Evolutionary conservation across 2,113 vertebrate species (phyloP).

Genomic region (Panurus biarmicus): DNA sequence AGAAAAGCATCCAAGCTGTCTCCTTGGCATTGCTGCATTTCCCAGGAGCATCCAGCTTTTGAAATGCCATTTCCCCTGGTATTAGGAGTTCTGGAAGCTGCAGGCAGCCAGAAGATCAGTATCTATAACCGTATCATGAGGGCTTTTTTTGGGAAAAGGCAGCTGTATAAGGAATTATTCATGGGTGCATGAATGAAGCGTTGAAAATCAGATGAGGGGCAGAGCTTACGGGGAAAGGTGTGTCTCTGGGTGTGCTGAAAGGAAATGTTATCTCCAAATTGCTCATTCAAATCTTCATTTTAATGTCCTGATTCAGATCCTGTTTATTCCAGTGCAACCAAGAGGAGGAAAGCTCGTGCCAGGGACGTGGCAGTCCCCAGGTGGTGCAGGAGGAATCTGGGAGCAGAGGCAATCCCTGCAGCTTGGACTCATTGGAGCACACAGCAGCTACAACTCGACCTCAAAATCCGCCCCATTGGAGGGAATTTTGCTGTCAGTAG

Average conservation of each 20-base stretch:
- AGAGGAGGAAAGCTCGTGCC: neutral
- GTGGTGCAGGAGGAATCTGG: neutral
- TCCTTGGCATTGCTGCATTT: neutral
- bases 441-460: rapidly evolving
- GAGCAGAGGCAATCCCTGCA: neutral
- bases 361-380: neutral
- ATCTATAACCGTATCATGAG: neutral
- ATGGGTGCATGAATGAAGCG: neutral
- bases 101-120: neutral
- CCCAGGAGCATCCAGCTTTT: neutral
- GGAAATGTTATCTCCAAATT: slow-evolving; percentile 9
- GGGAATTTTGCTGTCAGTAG: neutral
- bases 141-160: neutral
- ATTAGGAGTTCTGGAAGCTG: neutral
- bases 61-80: neutral
- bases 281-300: neutral
- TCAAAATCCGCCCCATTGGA: neutral
- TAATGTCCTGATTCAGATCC: slow-evolving; percentile 12
- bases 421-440: neutral
- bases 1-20: neutral
- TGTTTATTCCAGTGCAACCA: neutral
- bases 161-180: neutral
- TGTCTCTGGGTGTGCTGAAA: slow-evolving; percentile 23
- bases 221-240: neutral
- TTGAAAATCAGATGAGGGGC: slow-evolving; percentile 4